Evolutionary conservation across 2,888 invertebrate species (phyloP).

Genomic region (Leptopterna dolabrata): DNA sequence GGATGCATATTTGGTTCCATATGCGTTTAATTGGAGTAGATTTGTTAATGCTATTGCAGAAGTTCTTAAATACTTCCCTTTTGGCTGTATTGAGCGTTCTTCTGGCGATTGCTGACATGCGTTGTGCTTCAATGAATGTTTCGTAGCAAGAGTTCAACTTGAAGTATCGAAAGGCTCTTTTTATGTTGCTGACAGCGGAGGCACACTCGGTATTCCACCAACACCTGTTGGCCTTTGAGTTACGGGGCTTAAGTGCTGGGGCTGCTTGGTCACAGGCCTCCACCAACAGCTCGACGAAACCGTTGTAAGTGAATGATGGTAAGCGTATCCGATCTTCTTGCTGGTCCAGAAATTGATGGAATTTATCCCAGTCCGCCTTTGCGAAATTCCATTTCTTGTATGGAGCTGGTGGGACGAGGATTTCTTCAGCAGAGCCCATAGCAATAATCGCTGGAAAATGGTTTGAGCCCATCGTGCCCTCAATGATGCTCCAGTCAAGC

Average conservation of each 20-base stretch:
- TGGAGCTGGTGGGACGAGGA: neutral
- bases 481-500: neutral
- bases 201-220: conserved; percentile 13
- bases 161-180: neutral
- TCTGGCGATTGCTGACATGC: neutral
- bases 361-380: neutral
- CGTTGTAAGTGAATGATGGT: neutral
- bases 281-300: neutral
- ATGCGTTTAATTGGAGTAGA: neutral
- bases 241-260: neutral
- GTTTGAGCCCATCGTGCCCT: conserved; percentile 5
- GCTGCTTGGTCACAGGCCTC: neutral
- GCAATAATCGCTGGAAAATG: neutral
- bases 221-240: neutral
- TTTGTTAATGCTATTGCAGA: neutral
- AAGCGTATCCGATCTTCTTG: neutral
- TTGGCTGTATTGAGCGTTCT: conserved; percentile 8
- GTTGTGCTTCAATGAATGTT: neutral
- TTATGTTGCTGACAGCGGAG: neutral
- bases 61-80: neutral
- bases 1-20: neutral
- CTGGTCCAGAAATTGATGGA: neutral
- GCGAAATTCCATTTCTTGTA: conserved; percentile 20
- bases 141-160: neutral
- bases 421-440: neutral